These are phyloP conservation scores for Ophonus ardosiacus DNA, from an alignment of 2,888 invertebrate genomes.

Conservation along the genomic window DNA sequence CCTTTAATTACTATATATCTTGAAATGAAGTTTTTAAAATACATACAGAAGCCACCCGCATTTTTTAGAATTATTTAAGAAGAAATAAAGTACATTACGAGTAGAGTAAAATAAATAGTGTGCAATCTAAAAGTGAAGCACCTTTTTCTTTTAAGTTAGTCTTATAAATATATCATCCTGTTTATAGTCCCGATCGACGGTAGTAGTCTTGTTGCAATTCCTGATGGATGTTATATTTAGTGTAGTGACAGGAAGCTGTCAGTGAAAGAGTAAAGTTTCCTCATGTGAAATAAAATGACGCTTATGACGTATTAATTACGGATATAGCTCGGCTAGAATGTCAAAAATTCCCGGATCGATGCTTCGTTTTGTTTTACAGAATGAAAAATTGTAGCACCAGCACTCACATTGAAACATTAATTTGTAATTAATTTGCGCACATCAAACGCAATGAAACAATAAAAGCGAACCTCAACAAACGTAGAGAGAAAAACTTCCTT, in stretches of 20 bases:
- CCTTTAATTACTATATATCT: too few relatives aligned
- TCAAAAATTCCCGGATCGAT: slow-evolving; percentile 9
- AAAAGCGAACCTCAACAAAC: slow-evolving; percentile 24
- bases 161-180: background rate
- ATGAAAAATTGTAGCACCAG: slow-evolving; percentile 30
- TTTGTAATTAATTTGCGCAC: slow-evolving; percentile 47
- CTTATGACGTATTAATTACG: background rate
- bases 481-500: slow-evolving; percentile 56
- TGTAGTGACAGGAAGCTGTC: background rate
- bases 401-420: slow-evolving; percentile 22
- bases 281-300: background rate
- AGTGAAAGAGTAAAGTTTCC: background rate
- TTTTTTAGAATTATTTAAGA: too few relatives aligned
- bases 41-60: too few relatives aligned
- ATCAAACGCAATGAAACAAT: slow-evolving; percentile 41
- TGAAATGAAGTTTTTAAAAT: too few relatives aligned
- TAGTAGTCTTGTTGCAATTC: background rate
- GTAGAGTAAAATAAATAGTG: too few relatives aligned
- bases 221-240: background rate
- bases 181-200: background rate
- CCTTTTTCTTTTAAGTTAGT: background rate
- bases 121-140: too few relatives aligned
- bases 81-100: too few relatives aligned
- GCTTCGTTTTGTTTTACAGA: slow-evolving; percentile 12
- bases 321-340: background rate